These are phyloP conservation scores for Escarpia spicata DNA, from an alignment of 2,888 invertebrate genomes.

Conservation along the genomic window DNA sequence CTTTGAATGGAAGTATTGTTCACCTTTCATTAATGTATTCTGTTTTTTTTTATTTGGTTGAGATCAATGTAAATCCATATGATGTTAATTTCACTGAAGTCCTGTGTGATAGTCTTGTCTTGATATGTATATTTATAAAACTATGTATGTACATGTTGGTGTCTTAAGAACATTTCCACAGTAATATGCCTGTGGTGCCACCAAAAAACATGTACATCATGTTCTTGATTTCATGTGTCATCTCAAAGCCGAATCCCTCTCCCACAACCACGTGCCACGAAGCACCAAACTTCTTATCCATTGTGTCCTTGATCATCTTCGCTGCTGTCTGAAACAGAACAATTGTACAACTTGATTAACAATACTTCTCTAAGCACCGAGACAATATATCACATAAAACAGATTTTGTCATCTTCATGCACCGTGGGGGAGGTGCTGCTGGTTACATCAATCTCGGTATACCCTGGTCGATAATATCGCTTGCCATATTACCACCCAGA, in stretches of 20 bases:
- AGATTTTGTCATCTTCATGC: too few relatives aligned
- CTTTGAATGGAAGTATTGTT: not conserved
- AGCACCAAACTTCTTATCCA: constrained; percentile 95
- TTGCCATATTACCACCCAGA: too few relatives aligned
- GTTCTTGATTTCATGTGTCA: constrained; percentile 86
- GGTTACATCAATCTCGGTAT: too few relatives aligned
- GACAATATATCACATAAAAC: not conserved
- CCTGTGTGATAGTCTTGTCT: not conserved
- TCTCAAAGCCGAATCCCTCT: constrained; percentile 92
- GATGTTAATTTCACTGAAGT: not conserved
- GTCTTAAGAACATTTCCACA: constrained; percentile 83
- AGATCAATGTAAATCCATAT: not conserved
- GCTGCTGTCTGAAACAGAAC: constrained; percentile 78
- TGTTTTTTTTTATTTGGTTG: not conserved
- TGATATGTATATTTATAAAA: not conserved
- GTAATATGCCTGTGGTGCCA: constrained; percentile 86
- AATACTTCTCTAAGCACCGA: not conserved
- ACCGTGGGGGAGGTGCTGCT: too few relatives aligned
- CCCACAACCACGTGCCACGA: constrained; percentile 96
- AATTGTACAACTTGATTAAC: too few relatives aligned
- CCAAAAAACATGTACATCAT: constrained; percentile 74
- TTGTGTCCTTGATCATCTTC: constrained; percentile 90
- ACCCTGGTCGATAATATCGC: too few relatives aligned
- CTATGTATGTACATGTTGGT: not conserved
- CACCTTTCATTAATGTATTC: not conserved